These are phyloP conservation scores for Lutjanus campechanus DNA, from an alignment of 2,797 vertebrate species.

Conservation along the genomic window DNA sequence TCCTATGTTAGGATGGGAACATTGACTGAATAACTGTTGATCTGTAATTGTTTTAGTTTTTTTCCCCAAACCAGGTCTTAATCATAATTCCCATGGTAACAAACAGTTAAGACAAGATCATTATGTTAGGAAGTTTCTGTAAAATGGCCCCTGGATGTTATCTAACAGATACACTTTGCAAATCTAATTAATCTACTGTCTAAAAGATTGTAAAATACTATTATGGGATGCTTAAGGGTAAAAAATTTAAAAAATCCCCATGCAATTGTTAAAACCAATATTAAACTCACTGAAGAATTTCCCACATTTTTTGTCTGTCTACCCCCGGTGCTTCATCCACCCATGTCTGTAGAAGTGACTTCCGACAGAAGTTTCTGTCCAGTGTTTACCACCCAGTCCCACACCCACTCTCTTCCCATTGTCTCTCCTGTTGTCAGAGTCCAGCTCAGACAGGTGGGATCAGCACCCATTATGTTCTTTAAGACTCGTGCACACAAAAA, in stretches of 20 bases:
- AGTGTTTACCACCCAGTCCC: constrained; percentile 61
- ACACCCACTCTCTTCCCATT: constrained; percentile 69
- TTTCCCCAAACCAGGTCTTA: too few relatives aligned
- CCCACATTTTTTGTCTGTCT: not conserved
- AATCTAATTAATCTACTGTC: constrained; percentile 23
- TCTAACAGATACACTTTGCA: constrained; percentile 24
- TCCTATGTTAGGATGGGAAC: too few relatives aligned
- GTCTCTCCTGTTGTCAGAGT: constrained; percentile 59
- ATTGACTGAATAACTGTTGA: too few relatives aligned
- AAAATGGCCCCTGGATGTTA: not conserved
- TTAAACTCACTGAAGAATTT: not conserved
- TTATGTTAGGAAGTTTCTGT: too few relatives aligned
- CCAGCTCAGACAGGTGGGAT: constrained; percentile 76
- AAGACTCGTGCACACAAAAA: constrained; percentile 72
- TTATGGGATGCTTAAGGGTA: not conserved
- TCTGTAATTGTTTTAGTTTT: too few relatives aligned
- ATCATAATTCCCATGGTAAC: too few relatives aligned
- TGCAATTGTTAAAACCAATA: not conserved
- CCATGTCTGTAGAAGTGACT: constrained; percentile 30
- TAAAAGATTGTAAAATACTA: not conserved
- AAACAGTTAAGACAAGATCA: too few relatives aligned
- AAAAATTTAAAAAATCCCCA: too few relatives aligned
- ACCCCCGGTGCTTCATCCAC: not conserved
- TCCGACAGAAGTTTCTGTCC: constrained; percentile 27
- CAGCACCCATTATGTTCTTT: constrained; percentile 72